Conservation (phyloP, 2,797 vertebrate genomes). For the Amblyopsis hoosieri region DNA sequence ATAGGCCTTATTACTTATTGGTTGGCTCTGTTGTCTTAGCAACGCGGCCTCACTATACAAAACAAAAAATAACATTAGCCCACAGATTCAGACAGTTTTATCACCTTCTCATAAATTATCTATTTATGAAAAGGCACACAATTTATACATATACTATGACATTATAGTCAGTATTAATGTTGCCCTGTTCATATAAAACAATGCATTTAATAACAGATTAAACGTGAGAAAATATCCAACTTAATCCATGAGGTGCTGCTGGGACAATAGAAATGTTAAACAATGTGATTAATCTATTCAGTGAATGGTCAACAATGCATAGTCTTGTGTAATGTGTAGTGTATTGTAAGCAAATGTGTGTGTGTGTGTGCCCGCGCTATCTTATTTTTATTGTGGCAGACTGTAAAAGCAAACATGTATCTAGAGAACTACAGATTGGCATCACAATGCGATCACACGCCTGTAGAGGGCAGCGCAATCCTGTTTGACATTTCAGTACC, state of each 20-base stretch:
- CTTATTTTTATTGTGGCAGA: background rate
- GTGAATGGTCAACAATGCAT: too few relatives aligned
- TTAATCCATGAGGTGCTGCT: conserved; percentile 13
- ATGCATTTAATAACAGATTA: conserved; percentile 28
- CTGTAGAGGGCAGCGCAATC: conserved; percentile 37
- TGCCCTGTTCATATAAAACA: conserved; percentile 51
- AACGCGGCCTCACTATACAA: background rate
- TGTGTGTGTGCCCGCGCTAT: background rate
- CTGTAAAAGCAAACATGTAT: conserved; percentile 40
- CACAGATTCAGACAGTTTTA: conserved; percentile 44
- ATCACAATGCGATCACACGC: conserved; percentile 10
- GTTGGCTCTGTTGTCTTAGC: too few relatives aligned
- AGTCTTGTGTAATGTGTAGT: conserved; percentile 9
- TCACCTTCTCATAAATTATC: conserved; percentile 79
- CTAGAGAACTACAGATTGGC: conserved; percentile 39
- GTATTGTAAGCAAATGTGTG: background rate
- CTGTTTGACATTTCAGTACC: background rate
- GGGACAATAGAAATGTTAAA: background rate
- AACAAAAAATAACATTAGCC: conserved; percentile 25
- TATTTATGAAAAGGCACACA: conserved; percentile 82
- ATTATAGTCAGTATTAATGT: conserved; percentile 24
- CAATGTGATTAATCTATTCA: too few relatives aligned
- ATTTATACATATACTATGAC: conserved; percentile 51
- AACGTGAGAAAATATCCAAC: conserved; percentile 27
- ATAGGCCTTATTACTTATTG: too few relatives aligned